Evolutionary conservation across 2,888 invertebrate species (phyloP).

Genomic region (Caenorhabditis sulstoni): DNA sequence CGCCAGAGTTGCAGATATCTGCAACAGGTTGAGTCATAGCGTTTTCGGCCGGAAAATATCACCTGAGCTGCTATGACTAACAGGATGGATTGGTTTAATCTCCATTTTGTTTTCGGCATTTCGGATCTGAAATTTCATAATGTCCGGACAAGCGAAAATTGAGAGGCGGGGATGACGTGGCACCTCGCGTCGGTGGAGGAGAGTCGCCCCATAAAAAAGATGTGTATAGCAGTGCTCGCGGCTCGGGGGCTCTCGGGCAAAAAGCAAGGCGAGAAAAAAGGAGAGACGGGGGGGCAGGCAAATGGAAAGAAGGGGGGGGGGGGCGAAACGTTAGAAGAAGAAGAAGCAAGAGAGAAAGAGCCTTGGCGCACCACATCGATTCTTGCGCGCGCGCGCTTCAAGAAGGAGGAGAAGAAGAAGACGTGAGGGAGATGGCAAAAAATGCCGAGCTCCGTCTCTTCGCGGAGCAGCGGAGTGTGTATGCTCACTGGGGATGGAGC

Average conservation of each 20-base stretch:
- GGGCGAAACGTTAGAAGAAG: conserved; percentile 8
- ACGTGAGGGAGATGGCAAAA: conserved; percentile 13
- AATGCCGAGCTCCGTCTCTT: background rate
- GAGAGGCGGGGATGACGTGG: background rate
- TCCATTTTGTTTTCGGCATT: conserved; percentile 52
- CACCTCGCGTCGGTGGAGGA: too few species aligned
- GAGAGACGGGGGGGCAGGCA: background rate
- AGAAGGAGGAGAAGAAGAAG: conserved; percentile 10
- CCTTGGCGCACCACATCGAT: conserved; percentile 21
- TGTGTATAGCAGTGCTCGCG: conserved; percentile 21
- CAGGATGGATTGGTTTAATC: conserved; percentile 55
- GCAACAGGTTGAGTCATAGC: background rate
- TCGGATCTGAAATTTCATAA: conserved; percentile 15
- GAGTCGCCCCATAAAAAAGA: conserved; percentile 15
- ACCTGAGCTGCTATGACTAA: conserved; percentile 38
- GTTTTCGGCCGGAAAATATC: too few species aligned
- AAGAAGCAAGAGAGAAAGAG: conserved; percentile 15
- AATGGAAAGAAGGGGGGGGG: background rate
- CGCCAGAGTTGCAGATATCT: conserved; percentile 34
- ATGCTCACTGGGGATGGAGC: conserved; percentile 10
- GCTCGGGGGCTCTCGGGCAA: conserved; percentile 13
- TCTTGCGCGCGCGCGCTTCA: conserved; percentile 1
- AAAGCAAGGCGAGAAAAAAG: conserved; percentile 41
- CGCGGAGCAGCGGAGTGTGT: background rate
- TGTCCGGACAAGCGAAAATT: too few species aligned